Conservation (phyloP, 2,888 invertebrate genomes). For the Polietes domitor region DNA sequence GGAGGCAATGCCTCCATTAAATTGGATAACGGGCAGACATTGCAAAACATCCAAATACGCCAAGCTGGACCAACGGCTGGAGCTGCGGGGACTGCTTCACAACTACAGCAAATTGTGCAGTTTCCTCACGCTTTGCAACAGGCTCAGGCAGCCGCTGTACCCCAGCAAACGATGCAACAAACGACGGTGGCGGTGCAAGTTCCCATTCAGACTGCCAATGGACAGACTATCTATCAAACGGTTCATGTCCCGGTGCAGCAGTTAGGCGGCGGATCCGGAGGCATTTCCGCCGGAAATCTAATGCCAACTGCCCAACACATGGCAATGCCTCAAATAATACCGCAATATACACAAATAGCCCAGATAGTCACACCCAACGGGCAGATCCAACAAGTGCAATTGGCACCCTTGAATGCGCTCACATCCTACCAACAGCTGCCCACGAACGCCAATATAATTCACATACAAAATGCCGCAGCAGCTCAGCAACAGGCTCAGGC, state of each 20-base stretch:
- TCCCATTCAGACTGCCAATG: conserved; percentile 83
- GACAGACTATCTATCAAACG: conserved; percentile 97
- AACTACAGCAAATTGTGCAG: conserved; percentile 78
- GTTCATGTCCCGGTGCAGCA: conserved; percentile 96
- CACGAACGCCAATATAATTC: conserved; percentile 78
- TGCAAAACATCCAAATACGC: conserved; percentile 88
- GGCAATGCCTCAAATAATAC: conserved; percentile 86
- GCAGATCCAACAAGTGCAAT: conserved; percentile 94
- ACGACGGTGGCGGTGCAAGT: conserved; percentile 94
- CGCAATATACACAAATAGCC: conserved; percentile 91
- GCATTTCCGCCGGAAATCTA: conserved; percentile 82
- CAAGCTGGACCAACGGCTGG: conserved; percentile 79
- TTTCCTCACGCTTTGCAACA: conserved; percentile 76
- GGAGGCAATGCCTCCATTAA: conserved; percentile 73
- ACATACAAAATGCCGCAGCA: conserved; percentile 75
- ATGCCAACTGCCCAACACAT: conserved; percentile 79
- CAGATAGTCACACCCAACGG: conserved; percentile 94
- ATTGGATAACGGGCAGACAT: conserved; percentile 79
- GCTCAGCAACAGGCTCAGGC: conserved; percentile 68
- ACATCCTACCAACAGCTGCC: conserved; percentile 77
- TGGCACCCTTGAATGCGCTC: conserved; percentile 84
- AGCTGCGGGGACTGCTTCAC: conserved; percentile 68
- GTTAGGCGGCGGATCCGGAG: conserved; percentile 81
- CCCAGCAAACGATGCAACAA: conserved; percentile 61
- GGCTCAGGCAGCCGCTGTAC: conserved; percentile 64